A percentile compares a stretch with the other conserved stretches of the same genome.
Conservation (phyloP, 1,140 invertebrate species). For the Drosophila watanabei region DNA sequence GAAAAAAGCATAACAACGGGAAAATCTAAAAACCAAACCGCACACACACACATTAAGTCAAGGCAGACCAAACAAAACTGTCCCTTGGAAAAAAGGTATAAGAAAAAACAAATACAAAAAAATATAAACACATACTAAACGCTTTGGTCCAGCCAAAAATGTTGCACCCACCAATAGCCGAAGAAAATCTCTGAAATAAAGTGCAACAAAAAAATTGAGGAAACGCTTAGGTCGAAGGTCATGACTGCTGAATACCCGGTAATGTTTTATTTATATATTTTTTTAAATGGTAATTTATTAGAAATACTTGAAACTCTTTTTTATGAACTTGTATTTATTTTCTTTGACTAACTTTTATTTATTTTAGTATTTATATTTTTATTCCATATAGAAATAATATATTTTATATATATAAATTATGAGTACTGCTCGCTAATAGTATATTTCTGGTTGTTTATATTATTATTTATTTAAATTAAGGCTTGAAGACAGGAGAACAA, state of each 20-base stretch:
- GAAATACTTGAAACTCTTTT: not conserved
- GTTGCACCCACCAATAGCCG: constrained; percentile 32
- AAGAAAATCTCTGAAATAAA: constrained; percentile 57
- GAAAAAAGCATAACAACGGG: constrained; percentile 19
- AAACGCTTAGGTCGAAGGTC: not conserved
- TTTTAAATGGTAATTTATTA: not conserved
- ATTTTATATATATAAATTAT: too few relatives aligned
- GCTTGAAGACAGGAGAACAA: too few relatives aligned
- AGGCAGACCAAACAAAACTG: constrained; percentile 35
- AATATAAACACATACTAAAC: constrained; percentile 34
- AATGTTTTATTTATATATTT: not conserved
- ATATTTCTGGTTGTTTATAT: too few relatives aligned
- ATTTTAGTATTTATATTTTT: too few relatives aligned
- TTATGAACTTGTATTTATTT: not conserved
- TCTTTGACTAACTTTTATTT: too few relatives aligned
- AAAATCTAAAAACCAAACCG: constrained; percentile 17
- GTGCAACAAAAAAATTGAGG: constrained; percentile 19
- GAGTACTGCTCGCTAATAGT: too few relatives aligned
- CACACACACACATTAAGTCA: constrained; percentile 17
- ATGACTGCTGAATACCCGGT: not conserved
- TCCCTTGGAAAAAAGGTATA: constrained; percentile 14
- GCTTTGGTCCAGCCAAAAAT: constrained; percentile 13
- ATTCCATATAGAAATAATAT: too few relatives aligned
- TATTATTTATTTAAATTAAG: too few relatives aligned
- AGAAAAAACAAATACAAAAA: not conserved